These are phyloP conservation scores for Gymnocheta viridis DNA, from an alignment of 2,888 invertebrate species.

Conservation along the genomic window DNA sequence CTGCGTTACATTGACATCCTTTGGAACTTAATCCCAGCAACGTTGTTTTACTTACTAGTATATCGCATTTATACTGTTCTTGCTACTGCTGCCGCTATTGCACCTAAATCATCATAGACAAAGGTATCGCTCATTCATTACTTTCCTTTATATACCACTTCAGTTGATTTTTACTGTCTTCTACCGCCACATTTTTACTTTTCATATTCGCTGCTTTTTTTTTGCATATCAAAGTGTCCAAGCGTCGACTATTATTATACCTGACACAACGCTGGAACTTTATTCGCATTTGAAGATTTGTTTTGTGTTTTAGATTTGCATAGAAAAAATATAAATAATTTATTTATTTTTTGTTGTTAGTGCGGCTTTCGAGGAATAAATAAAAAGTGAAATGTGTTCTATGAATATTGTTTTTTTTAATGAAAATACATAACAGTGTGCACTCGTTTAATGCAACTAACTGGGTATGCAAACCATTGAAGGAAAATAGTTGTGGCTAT, in stretches of 20 bases:
- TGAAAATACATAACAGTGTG: neutral
- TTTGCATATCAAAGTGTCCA: constrained; percentile 57
- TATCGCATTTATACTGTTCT: neutral
- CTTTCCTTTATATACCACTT: neutral
- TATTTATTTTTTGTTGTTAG: constrained; percentile 46
- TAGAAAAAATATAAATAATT: constrained; percentile 61
- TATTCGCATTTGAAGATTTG: constrained; percentile 36
- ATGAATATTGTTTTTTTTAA: neutral
- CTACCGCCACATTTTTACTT: neutral
- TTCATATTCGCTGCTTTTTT: neutral
- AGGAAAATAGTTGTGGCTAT: too few species aligned
- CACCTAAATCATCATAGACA: neutral
- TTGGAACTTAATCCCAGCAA: constrained; percentile 19
- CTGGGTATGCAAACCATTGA: too few species aligned
- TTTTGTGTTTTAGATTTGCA: constrained; percentile 57
- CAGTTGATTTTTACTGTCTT: neutral
- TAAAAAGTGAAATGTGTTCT: constrained; percentile 17
- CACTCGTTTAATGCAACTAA: too few species aligned
- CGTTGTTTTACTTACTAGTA: constrained; percentile 7
- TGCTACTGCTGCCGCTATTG: neutral
- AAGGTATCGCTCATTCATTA: neutral
- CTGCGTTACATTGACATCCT: constrained; percentile 43
- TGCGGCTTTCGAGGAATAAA: constrained; percentile 25
- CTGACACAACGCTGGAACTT: constrained; percentile 43
- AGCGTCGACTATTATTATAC: constrained; percentile 59